Percentiles rank a stretch among this genome's conserved stretches.
Conservation (phyloP, 2,113 vertebrate genomes). For the Ailuropoda melanoleuca region DNA sequence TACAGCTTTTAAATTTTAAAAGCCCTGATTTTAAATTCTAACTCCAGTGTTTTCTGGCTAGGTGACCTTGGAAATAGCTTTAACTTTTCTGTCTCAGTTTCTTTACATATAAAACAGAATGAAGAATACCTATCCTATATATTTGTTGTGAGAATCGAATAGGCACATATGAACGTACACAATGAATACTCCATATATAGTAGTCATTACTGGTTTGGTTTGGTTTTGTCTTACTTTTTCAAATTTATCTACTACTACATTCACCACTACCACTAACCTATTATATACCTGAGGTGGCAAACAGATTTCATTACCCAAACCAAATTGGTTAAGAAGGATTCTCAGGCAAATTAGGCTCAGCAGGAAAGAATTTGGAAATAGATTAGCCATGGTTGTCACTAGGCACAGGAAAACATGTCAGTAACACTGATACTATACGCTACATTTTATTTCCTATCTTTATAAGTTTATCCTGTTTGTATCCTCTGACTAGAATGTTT, state of each 20-base stretch:
- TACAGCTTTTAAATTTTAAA: neutral
- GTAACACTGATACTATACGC: neutral
- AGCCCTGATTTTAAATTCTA: neutral
- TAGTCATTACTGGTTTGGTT: neutral
- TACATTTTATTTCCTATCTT: neutral
- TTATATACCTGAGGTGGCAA: neutral
- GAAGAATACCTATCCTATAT: neutral
- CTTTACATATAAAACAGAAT: neutral
- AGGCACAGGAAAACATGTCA: neutral
- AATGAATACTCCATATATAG: neutral
- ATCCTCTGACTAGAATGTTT: neutral
- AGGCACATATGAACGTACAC: neutral
- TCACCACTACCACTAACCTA: neutral
- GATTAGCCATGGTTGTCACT: neutral
- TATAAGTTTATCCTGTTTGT: neutral
- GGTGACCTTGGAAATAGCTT: neutral
- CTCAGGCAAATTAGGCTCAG: neutral
- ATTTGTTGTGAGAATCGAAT: conserved; percentile 15
- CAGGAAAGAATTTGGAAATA: neutral
- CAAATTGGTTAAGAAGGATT: neutral
- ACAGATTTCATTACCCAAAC: neutral
- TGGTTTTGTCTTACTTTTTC: neutral
- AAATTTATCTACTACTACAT: neutral
- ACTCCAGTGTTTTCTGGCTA: conserved; percentile 6
- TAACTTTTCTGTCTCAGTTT: neutral